Conservation (phyloP, 1,140 invertebrate genomes). For the Bombyx mori region ASM3026992v2 NC_085118.1:929001-929500, state of each 20-base stretch:
- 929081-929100: slow-evolving; percentile 79
- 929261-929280: slow-evolving; percentile 72
- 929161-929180: slow-evolving; percentile 83
- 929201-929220: slow-evolving; percentile 77
- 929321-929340: slow-evolving; percentile 51
- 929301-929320: slow-evolving; percentile 51
- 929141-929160: slow-evolving; percentile 76
- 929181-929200: slow-evolving; percentile 78
- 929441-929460: slow-evolving; percentile 80
- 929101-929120: slow-evolving; percentile 85
- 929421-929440: slow-evolving; percentile 78
- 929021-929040: slow-evolving; percentile 55
- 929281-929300: slow-evolving; percentile 67
- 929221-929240: slow-evolving; percentile 79
- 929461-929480: slow-evolving; percentile 77
- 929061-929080: slow-evolving; percentile 75
- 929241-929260: slow-evolving; percentile 78
- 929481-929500: slow-evolving; percentile 77
- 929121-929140: slow-evolving; percentile 81
- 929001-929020: slow-evolving; percentile 60
- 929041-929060: slow-evolving; percentile 75
- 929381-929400: slow-evolving; percentile 84
- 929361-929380: slow-evolving; percentile 58
- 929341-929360: slow-evolving; percentile 64
- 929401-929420: slow-evolving; percentile 77